phyloP scores from a whole-genome alignment of 1,140 invertebrate species.

The Drosophila tsacasi region DNA sequence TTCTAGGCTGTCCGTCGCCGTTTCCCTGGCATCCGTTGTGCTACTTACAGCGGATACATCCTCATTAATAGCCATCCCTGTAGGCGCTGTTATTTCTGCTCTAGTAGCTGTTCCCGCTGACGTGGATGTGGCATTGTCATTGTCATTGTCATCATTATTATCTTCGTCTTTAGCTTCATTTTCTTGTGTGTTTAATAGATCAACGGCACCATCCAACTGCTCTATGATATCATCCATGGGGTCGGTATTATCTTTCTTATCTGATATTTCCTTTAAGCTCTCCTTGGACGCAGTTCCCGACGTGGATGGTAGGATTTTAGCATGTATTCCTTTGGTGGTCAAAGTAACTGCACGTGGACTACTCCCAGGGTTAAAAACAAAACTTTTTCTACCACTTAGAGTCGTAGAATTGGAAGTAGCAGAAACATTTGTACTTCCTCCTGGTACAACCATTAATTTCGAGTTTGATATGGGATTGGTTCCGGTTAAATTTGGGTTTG shows the following conservation, averaged over 20 bases:
- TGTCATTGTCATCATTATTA: conserved; percentile 9
- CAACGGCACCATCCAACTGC: conserved; percentile 77
- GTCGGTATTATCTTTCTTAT: conserved; percentile 52
- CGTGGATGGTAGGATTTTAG: conserved; percentile 82
- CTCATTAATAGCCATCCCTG: conserved; percentile 21
- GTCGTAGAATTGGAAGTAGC: conserved; percentile 25
- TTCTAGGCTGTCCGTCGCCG: neutral
- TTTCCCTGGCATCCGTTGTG: conserved; percentile 47
- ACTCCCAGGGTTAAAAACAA: conserved; percentile 68
- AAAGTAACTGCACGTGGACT: conserved; percentile 62
- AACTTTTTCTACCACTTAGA: conserved; percentile 68
- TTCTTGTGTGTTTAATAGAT: conserved; percentile 35
- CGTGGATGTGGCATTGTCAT: conserved; percentile 44
- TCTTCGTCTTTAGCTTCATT: conserved; percentile 26
- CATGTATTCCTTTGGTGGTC: conserved; percentile 43
- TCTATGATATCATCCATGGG: conserved; percentile 84
- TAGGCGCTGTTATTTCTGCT: neutral
- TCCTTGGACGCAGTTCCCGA: conserved; percentile 29
- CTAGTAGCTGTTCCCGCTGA: conserved; percentile 14
- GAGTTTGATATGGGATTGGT: conserved; percentile 21
- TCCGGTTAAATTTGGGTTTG: conserved; percentile 64
- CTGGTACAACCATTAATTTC: conserved; percentile 83
- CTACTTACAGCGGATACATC: conserved; percentile 67
- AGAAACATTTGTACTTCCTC: conserved; percentile 6
- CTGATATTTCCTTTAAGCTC: conserved; percentile 56